Evolutionary conservation across 2,888 invertebrate species (phyloP).

Genomic region (Sarcophaga carnaria): DNA sequence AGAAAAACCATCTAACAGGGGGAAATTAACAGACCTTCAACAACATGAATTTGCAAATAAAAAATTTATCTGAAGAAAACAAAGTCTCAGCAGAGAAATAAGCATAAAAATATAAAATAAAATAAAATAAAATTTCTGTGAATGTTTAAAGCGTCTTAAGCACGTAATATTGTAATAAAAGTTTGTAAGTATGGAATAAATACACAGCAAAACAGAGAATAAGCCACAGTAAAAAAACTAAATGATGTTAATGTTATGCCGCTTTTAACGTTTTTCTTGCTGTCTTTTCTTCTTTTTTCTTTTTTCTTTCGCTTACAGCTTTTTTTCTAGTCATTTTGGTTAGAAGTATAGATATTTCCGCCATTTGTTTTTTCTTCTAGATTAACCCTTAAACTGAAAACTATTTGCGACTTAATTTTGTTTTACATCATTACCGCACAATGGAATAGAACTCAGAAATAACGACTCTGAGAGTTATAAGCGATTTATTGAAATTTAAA

Average conservation of each 20-base stretch:
- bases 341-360: conserved; percentile 45
- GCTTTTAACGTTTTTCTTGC: conserved; percentile 40
- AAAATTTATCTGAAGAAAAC: conserved; percentile 6
- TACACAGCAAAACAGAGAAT: background rate
- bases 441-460: too few relatives aligned
- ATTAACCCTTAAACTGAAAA: conserved; percentile 61
- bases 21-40: conserved; percentile 62
- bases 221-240: conserved; percentile 21
- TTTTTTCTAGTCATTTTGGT: conserved; percentile 20
- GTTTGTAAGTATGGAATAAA: conserved; percentile 44
- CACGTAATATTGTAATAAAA: conserved; percentile 69
- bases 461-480: too few relatives aligned
- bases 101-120: conserved; percentile 22
- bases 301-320: too few relatives aligned
- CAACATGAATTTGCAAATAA: conserved; percentile 60
- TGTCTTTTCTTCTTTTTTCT: background rate
- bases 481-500: too few relatives aligned
- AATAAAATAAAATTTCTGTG: conserved; percentile 21
- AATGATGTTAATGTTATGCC: conserved; percentile 59
- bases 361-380: conserved; percentile 7
- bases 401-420: too few relatives aligned
- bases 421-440: too few relatives aligned
- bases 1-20: conserved; percentile 33
- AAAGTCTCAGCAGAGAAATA: conserved; percentile 27
- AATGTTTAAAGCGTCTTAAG: conserved; percentile 59